Evolutionary conservation across 2,797 vertebrate genomes (phyloP), one percentile per base, ranked within the genome.

Genomic region (Melanotaenia parkinsoni): DNA sequence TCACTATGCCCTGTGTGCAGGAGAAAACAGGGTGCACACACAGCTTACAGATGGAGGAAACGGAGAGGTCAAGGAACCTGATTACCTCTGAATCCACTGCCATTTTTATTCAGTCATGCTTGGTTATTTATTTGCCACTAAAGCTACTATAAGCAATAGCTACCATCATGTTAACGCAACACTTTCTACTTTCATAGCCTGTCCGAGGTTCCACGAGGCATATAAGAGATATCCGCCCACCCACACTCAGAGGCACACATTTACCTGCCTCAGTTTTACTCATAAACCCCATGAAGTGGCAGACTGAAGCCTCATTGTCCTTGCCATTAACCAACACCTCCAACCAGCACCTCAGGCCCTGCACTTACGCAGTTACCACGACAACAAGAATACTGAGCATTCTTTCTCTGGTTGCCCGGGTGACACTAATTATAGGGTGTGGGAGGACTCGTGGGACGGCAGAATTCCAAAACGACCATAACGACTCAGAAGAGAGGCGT

Each of bases 351-450:
- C 86, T 89, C 73, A 43, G 35, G 74, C 77, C 83, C 85, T 69
- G 33, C 83, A 74, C 81, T 92, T 85, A 91, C 78, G 80, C 86
- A 87, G 82, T 91, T 81, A 85, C 83, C 79, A 87, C 81, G 54
- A 81, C 78, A 74, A 89, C 86, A 83, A 87, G 87, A 91, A 92
- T 82, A 85, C 88, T 89, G 83, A 85, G 88, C 89, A 94, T 93
- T 93, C 90, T 92, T 93, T 87, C 86, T 79, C 73, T 1, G 9
- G 92, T 94, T 94, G 89, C 91, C 89, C 33, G 58, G 91, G 91
- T 84, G 84, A 93, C 89, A 84, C 77, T 81, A 86, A 93, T 93
- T 90, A 92, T 77, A 83, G 91, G 91, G 93, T 90, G 92, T 93
- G 90, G 89, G 91, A 92, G 86, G 86, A 80, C 90, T 90, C 85